A percentile compares a stretch with the other conserved stretches of the same genome.
phyloP scores from a whole-genome alignment of 2,113 vertebrate species.

The Arvicanthis niloticus region DNA sequence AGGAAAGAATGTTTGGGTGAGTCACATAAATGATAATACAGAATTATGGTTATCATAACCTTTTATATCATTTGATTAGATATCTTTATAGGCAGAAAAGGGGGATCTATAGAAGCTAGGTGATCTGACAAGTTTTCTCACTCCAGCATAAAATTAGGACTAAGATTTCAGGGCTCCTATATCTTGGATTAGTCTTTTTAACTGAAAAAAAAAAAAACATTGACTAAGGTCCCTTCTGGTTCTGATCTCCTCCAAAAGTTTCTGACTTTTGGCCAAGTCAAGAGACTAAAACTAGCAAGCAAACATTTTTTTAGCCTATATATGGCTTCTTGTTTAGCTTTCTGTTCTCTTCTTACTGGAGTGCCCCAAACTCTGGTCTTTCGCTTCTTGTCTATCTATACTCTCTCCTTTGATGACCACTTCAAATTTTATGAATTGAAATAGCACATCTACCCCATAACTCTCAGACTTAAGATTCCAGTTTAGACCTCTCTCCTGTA shows the following conservation, averaged over 20 bases:
- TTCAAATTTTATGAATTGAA: constrained; percentile 29
- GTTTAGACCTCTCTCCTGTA: constrained; percentile 12
- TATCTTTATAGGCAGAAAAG: constrained; percentile 47
- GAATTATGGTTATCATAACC: constrained; percentile 12
- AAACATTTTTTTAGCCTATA: neutral
- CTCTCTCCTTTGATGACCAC: neutral
- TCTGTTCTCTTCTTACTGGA: constrained; percentile 5
- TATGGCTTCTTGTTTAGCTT: constrained; percentile 21
- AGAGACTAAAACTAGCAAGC: neutral
- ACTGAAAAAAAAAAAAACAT: neutral
- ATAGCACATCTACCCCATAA: neutral
- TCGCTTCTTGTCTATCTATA: neutral
- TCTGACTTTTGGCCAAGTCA: neutral
- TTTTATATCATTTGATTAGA: constrained; percentile 3
- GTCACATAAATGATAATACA: constrained; percentile 33
- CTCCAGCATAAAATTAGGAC: constrained; percentile 23
- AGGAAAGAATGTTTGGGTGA: constrained; percentile 14
- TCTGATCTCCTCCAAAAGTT: constrained; percentile 27
- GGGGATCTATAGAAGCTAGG: neutral
- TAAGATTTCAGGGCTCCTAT: neutral
- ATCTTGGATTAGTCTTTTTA: constrained; percentile 48
- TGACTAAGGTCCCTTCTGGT: neutral
- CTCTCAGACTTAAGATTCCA: neutral
- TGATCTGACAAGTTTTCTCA: neutral
- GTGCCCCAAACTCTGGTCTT: neutral